A percentile compares a stretch with the other conserved stretches of the same genome.
Evolutionary conservation across 2,113 vertebrate genomes (phyloP).

Genomic region (Columba livia): DNA sequence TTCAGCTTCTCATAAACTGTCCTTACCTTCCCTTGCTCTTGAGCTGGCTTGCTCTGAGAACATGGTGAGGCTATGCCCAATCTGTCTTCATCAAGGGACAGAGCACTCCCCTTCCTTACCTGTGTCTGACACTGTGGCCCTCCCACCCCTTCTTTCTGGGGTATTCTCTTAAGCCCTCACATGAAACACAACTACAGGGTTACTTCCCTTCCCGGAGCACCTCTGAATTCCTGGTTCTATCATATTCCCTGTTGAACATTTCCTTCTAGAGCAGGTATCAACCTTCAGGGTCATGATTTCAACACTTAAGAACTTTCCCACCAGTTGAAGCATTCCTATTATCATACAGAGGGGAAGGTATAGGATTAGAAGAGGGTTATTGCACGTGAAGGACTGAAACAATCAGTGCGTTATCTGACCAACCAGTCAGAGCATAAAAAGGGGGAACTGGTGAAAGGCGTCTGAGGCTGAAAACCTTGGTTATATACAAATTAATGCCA

Average conservation of each 20-base stretch:
- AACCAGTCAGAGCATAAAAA: not conserved
- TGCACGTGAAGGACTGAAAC: not conserved
- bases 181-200: not conserved
- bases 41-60: not conserved
- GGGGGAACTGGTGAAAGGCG: not conserved
- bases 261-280: not conserved
- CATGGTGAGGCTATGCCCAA: not conserved
- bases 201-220: not conserved
- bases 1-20: not conserved
- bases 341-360: not conserved
- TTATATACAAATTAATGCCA: not conserved
- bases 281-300: not conserved
- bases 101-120: not conserved
- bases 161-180: not conserved
- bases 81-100: not conserved
- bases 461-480: not conserved
- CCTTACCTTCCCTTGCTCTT: not conserved
- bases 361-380: not conserved
- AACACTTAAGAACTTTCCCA: not conserved
- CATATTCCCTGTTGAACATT: not conserved
- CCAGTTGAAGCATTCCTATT: not conserved
- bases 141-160: not conserved
- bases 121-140: not conserved
- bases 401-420: not conserved
- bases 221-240: not conserved